Base-by-base conservation (phyloP, 2,113 vertebrate genomes). In the Coregonus clupeaformis region DNA sequence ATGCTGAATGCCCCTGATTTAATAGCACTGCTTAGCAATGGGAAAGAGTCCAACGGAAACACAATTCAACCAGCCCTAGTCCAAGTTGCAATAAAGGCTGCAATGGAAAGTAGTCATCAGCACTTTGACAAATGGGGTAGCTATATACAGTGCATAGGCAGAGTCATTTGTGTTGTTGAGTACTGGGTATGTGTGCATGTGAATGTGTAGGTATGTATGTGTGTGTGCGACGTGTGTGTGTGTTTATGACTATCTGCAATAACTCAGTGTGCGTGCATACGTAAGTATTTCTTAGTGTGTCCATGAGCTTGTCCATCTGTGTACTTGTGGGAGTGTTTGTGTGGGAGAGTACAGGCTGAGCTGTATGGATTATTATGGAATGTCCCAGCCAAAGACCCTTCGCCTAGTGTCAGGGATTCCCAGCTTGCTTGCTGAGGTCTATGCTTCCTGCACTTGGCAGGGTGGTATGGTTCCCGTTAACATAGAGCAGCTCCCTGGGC, bases 401-500 rank as follows among this genome's bases (percentile, higher is more conserved):
- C 74, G 85, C 85, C 85, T 90, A 85, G 79, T 85, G 79, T 85
- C 83, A 78, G 29, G 76, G 78, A 90, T 84, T 80, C 77, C 87
- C 88, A 91, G 90, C 90, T 92, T 90, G 84, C 71, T 78, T 64
- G 76, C 78, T 60, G 69, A 80, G 81, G 32, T 20, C 73, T 85
- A 57, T 29, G 75, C 71, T 86, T 80, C 75, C 76, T 85, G 67
- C 72, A 66, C 78, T 81, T 83, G 75, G 72, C 84, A 71, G 74
- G 69, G 9, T 74, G 77, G 74, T 85, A 78, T 5, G 22, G 73
- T 84, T 86, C 60, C 73, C 72, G 55, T 80, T 82, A 84, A 81
- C 29, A 74, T 76, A 69, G 36, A 78, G 75, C 68, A 83, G 71
- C 63, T 84, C 73, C 45, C 69, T 73, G 69, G 69, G 63, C 69